Evolutionary conservation across 1,140 invertebrate species (phyloP).

Genomic region (Harpegnathos saltator): DNA sequence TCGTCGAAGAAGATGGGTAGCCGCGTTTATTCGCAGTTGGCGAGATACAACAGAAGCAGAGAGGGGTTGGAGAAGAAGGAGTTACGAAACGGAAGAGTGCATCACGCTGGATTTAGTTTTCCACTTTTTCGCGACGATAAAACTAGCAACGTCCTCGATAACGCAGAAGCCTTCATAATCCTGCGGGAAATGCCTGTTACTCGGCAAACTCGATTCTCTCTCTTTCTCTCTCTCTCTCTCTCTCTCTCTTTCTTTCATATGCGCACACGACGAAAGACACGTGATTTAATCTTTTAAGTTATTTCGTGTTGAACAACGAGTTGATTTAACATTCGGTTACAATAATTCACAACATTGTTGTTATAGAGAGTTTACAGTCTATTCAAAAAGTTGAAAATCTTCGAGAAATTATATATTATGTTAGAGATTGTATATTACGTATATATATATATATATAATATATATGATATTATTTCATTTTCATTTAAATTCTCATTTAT

Average conservation of each 20-base stretch:
- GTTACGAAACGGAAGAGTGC: constrained; percentile 26
- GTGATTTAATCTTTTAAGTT: neutral
- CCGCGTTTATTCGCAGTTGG: constrained; percentile 29
- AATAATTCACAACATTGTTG: no score
- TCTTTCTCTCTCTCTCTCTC: no score
- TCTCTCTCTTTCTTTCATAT: no score
- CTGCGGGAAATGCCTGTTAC: constrained; percentile 44
- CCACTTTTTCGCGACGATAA: constrained; percentile 45
- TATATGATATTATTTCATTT: no score
- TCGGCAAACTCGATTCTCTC: constrained; percentile 26
- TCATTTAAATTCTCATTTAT: no score
- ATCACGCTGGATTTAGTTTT: constrained; percentile 51
- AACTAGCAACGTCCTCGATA: constrained; percentile 36
- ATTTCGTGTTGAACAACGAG: neutral
- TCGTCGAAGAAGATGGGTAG: constrained; percentile 37
- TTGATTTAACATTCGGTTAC: no score
- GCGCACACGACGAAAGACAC: neutral
- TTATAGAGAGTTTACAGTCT: no score
- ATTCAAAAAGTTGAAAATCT: no score
- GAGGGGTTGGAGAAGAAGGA: neutral
- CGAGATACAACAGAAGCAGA: neutral
- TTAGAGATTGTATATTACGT: no score
- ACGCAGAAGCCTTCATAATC: constrained; percentile 45
- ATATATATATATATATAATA: no score
- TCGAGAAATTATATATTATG: no score